Evolutionary conservation across 2,888 invertebrate genomes (phyloP).

Genomic region (Leptarthrus brevirostris): DNA sequence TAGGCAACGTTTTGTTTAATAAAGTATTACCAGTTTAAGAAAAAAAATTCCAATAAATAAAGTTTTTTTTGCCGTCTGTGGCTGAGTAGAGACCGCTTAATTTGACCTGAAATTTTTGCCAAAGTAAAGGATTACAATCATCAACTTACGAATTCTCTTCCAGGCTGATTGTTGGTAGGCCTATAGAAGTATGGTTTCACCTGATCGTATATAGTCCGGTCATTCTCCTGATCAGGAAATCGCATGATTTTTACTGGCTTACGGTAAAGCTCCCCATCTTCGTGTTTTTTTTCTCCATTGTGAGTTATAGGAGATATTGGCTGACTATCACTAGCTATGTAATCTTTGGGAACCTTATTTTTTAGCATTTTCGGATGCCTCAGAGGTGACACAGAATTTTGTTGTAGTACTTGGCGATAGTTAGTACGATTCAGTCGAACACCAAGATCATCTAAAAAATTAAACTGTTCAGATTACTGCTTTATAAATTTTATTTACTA

Average conservation of each 20-base stretch:
- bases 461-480: background rate
- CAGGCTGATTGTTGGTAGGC: constrained; percentile 52
- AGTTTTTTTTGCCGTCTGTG: no score
- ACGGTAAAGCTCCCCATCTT: constrained; percentile 5
- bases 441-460: constrained; percentile 62
- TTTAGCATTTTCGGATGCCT: constrained; percentile 67
- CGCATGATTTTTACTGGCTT: constrained; percentile 35
- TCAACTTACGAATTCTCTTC: constrained; percentile 55
- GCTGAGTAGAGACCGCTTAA: no score
- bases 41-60: no score
- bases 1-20: no score
- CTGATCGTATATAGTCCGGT: constrained; percentile 11
- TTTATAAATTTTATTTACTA: background rate
- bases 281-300: background rate
- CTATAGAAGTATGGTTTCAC: constrained; percentile 49
- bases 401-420: constrained; percentile 63
- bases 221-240: constrained; percentile 19
- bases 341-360: constrained; percentile 58
- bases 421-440: constrained; percentile 65
- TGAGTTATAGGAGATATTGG: background rate
- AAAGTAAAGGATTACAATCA: no score
- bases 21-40: no score
- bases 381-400: constrained; percentile 60
- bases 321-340: constrained; percentile 21
- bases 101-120: no score